phyloP scores from a whole-genome alignment of 1,140 invertebrate species.

The Zophobas morio region DNA sequence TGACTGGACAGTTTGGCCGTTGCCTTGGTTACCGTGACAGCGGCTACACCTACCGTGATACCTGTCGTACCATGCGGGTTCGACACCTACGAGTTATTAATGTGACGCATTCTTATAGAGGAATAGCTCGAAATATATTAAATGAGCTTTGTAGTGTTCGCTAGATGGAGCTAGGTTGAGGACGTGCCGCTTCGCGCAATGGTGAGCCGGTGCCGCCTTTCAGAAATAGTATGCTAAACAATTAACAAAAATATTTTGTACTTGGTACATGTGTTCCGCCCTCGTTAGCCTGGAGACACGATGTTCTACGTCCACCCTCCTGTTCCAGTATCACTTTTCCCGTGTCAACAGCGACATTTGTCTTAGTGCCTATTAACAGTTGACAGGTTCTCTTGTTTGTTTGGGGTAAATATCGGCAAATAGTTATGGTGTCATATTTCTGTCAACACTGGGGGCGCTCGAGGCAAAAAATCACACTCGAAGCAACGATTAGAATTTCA shows the following conservation, averaged over 20 bases:
- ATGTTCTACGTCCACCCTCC: too few relatives aligned
- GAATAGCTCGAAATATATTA: too few relatives aligned
- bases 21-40: conserved; percentile 62
- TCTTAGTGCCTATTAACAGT: conserved; percentile 29
- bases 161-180: too few relatives aligned
- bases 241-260: too few relatives aligned
- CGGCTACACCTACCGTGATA: conserved; percentile 61
- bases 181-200: too few relatives aligned
- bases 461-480: conserved; percentile 8
- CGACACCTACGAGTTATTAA: conserved; percentile 46
- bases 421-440: conserved; percentile 38
- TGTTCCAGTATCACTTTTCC: conserved; percentile 9
- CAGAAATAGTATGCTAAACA: too few relatives aligned
- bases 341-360: conserved; percentile 29
- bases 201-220: too few relatives aligned
- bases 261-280: too few relatives aligned
- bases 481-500: conserved; percentile 19
- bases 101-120: conserved; percentile 44
- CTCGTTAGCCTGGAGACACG: too few relatives aligned
- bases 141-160: too few relatives aligned
- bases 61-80: conserved; percentile 53
- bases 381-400: conserved; percentile 39
- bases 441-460: not conserved
- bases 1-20: conserved; percentile 64
- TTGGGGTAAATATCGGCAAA: conserved; percentile 40